Base-by-base conservation (phyloP, 2,888 invertebrate species). In the Iselma pallidipennis region DNA sequence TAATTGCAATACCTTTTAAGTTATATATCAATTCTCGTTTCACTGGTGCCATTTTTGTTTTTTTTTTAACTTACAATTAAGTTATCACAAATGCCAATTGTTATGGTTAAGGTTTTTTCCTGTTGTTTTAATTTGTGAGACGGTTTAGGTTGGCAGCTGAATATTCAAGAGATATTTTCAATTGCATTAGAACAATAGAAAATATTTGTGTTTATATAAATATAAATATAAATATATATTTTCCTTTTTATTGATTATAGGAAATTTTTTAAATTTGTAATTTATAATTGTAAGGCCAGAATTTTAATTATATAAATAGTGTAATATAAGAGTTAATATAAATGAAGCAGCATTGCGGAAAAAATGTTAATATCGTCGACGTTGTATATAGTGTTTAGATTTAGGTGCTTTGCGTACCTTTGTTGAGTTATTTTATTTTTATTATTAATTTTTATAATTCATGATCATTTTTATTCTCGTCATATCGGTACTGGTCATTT, bases 401-500 rank as follows among this genome's bases (percentile, higher is more conserved):
- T 71, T 76, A 78, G 79, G 78, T 79, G 80, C 79, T 78, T 78
- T 67, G 73, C 70, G 79, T 79, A 79, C 78, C 77, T 78, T 78
- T 76, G 74, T 76, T 76, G 76, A 74, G 70, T 76, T 74, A 74
- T 76, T 77, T 73, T 75, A 75, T 63, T 60, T 58, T 66, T 57
- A 57, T 60, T 65, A 45, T 63, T 62, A 57, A 73, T 76, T 73
- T 74, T 74, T 74, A 73, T 74, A 73, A 71, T 62, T 65, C 61
- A 71, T 72, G 71, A 68, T 77, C 72, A 76, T 76, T 73, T n/a
- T 72, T 74, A 77, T 78, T 78, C 79, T 80, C 78, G 80, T 81
- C 80, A 80, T 77, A 68, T 71, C 76, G 81, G 80, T 81, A 78
- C 81, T 81, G 80, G 81, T 81, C 80, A 81, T 73, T 57, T 66